phyloP scores from a whole-genome alignment of 2,113 vertebrate species.

The Ifrita kowaldi region DNA sequence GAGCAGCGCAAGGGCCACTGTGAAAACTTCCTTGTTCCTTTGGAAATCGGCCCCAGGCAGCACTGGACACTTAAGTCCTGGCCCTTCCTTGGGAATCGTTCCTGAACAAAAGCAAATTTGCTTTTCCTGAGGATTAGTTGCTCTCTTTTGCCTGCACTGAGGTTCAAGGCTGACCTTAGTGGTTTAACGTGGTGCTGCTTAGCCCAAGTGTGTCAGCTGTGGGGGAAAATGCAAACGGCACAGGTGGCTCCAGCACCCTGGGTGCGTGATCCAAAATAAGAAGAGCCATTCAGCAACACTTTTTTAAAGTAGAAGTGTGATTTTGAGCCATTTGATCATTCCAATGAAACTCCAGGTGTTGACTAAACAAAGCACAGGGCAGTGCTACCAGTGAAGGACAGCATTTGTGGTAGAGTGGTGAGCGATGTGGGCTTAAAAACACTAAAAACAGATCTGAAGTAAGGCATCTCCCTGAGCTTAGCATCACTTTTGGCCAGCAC shows the following conservation, averaged over 20 bases:
- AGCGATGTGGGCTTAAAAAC: neutral
- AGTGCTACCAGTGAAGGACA: neutral
- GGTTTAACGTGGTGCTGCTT: neutral
- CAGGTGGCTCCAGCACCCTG: neutral
- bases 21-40: neutral
- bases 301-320: neutral
- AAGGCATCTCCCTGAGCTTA: neutral
- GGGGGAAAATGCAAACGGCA: neutral
- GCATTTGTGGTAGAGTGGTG: neutral
- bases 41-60: neutral
- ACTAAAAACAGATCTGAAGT: neutral
- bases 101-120: neutral
- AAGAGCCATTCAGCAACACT: neutral
- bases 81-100: neutral
- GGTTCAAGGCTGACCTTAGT: accelerated
- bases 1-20: accelerated
- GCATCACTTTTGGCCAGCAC: neutral
- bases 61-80: accelerated
- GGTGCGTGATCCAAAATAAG: neutral
- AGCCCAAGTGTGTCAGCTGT: neutral
- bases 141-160: accelerated
- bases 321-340: neutral
- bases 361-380: neutral
- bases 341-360: neutral
- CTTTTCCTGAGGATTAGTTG: neutral